Base-by-base conservation (phyloP, 2,888 invertebrate genomes). In the Aplocera efformata region DNA sequence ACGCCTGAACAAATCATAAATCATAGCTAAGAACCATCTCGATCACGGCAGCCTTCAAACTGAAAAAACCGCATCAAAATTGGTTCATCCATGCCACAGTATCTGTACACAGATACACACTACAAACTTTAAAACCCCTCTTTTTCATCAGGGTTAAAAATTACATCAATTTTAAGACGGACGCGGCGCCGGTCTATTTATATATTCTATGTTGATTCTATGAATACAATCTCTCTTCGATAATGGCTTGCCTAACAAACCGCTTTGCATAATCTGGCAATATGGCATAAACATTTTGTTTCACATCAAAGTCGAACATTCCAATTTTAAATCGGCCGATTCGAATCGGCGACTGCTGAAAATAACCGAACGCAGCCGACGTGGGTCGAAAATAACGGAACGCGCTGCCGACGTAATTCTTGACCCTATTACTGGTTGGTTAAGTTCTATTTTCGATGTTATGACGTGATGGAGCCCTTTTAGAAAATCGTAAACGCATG, bases 361-460 rank as follows among this genome's bases (percentile, higher is more conserved):
- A 74, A 76, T 77, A 77, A 55, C 50, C 72, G 76, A 78, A 64
- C 69, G 61, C 62, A 60, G 51, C 64, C 79, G 79, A 79, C 55
- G 50, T 39, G 38, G 4, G 53, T 61, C 76, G 69, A 72, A 79
- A 82, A 83, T 56, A 73, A 72, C 79, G 69, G 48, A n/a, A 61
- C 71, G 65, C 67, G 59, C 52, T 50, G 58, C 70, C 70, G 66
- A 81, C 84, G 84, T 69, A 85, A 79, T 75, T 77, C 74, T 76
- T 85, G 85, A 85, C 84, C 85, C 83, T 83, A 84, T 82, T 85
- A 70, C 82, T 75, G 69, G 79, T 76, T 72, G 72, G 74, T 69
- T 73, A 67, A 66, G 58, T 65, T 67, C 70, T 73, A 73, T 62
- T 46, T 63, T 74, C 70, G 67, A 63, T 48, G 50, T 46, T 47